These are phyloP conservation scores for Leptinotarsa defecta DNA, from an alignment of 1,140 invertebrate species.

Conservation along the genomic window DNA sequence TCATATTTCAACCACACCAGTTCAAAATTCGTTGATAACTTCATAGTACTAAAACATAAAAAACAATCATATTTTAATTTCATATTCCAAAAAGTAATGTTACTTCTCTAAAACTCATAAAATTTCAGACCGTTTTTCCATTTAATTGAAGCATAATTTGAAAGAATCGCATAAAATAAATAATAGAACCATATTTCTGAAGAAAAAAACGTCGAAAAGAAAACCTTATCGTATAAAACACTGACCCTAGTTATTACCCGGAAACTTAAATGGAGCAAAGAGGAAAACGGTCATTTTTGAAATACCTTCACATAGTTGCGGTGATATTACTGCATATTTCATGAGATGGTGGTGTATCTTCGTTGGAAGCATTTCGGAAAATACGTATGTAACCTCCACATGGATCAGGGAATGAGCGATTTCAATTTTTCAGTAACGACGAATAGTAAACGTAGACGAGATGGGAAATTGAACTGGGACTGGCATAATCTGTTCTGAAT, in stretches of 20 bases:
- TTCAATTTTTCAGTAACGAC: not conserved
- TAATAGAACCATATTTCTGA: slow-evolving; percentile 36
- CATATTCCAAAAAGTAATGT: not conserved
- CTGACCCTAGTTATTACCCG: slow-evolving; percentile 38
- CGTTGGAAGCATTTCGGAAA: too few species aligned
- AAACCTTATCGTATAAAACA: slow-evolving; percentile 28
- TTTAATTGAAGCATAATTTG: not conserved
- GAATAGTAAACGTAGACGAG: not conserved
- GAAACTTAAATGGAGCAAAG: slow-evolving; percentile 43
- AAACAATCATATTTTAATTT: not conserved
- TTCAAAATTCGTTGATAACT: too few species aligned
- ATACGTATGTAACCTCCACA: too few species aligned
- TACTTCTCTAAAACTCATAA: not conserved
- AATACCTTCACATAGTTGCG: slow-evolving; percentile 30
- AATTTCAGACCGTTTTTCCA: not conserved
- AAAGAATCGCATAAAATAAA: slow-evolving; percentile 36
- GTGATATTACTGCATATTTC: slow-evolving; percentile 38
- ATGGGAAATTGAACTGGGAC: not conserved
- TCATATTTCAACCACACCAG: too few species aligned
- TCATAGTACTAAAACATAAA: not conserved
- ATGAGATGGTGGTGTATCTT: slow-evolving; percentile 30
- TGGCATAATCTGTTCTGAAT: not conserved
- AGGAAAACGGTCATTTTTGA: slow-evolving; percentile 44
- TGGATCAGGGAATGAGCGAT: not conserved
- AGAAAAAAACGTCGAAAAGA: slow-evolving; percentile 25